Evolutionary conservation across 2,888 invertebrate genomes (phyloP), one percentile per base, ranked within the genome.

Genomic region (Perizoma flavofasciatum): DNA sequence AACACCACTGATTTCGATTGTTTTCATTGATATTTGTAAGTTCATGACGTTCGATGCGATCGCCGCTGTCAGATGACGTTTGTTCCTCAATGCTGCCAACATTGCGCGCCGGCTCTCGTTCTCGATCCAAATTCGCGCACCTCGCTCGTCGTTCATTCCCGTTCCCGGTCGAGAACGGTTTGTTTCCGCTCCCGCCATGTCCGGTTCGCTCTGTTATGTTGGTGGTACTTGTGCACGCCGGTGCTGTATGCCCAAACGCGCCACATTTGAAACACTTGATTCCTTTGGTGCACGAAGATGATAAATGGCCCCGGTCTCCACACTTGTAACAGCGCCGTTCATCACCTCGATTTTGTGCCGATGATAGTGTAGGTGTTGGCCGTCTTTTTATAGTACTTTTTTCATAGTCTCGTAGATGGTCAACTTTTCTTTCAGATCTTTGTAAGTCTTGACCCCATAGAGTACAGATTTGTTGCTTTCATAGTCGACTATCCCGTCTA

Each of bases 251-350:
- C 10, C 48, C 48, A 35, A 35, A 34, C n/a, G 37, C 35, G 35
- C 48, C 48, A 48, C 48, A 48, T 48, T 48, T 48, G 35, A 48
- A 34, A 35, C 4, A 35, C 47, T 39, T 39, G 7, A 39, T 39
- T 39, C 39, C 39, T 39, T 39, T 39, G 39, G 39, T 6, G 9
- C 39, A 47, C 7, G 47, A 32, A 7, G 37, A 33, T 35, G 48
- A 33, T n/a, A 48, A 5, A n/a, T 48, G 48, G 8, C 35, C 35
- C 35, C 10, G 8, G 3, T 48, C 48, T 35, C 48, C 48, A 48
- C 48, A 48, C 35, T 35, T 35, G 10, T 48, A 48, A 35, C 48
- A 48, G 33, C 48, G 33, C 34, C 48, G 37, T 9, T 4, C 35
- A 35, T 35, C 48, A 9, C 35, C 6, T n/a, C 34, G 35, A n/a